These are phyloP conservation scores for Nomada fucata DNA, from an alignment of 2,888 invertebrate species.

Conservation along the genomic window DNA sequence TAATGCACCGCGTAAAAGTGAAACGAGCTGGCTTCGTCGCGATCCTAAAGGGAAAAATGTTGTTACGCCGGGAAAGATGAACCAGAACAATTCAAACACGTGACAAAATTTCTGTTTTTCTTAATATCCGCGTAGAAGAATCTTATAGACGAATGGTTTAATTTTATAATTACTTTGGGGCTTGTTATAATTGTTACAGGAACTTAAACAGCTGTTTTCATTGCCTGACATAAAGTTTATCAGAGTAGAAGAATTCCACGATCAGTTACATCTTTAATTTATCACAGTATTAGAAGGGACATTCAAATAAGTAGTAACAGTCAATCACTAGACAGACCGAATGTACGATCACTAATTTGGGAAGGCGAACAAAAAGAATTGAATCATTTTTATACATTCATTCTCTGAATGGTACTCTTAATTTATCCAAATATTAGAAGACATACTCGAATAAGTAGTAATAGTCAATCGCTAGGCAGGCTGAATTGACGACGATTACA, in stretches of 20 bases:
- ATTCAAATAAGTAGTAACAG: slow-evolving; percentile 24
- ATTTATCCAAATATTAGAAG: slow-evolving; percentile 13
- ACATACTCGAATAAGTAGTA: slow-evolving; percentile 21
- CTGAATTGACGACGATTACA: slow-evolving; percentile 36
- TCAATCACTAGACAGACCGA: slow-evolving; percentile 19
- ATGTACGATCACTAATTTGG: slow-evolving; percentile 39
- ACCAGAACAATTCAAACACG: not conserved
- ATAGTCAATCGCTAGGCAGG: slow-evolving; percentile 19
- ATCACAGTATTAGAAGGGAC: slow-evolving; percentile 12
- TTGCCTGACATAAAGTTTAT: not conserved
- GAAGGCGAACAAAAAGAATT: slow-evolving; percentile 33
- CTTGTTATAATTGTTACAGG: not conserved
- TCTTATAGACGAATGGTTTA: not conserved
- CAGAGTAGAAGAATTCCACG: not conserved
- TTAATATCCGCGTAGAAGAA: not conserved
- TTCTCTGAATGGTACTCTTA: not conserved
- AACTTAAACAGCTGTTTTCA: not conserved
- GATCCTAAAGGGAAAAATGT: not conserved
- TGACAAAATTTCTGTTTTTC: not conserved
- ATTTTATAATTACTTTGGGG: not conserved
- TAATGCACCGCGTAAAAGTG: slow-evolving; percentile 25
- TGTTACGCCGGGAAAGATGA: not conserved
- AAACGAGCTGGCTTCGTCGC: not conserved
- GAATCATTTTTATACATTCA: not conserved
- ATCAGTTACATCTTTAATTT: not conserved